phyloP scores from a whole-genome alignment of 2,888 invertebrate genomes.

The Muscina levida region DNA sequence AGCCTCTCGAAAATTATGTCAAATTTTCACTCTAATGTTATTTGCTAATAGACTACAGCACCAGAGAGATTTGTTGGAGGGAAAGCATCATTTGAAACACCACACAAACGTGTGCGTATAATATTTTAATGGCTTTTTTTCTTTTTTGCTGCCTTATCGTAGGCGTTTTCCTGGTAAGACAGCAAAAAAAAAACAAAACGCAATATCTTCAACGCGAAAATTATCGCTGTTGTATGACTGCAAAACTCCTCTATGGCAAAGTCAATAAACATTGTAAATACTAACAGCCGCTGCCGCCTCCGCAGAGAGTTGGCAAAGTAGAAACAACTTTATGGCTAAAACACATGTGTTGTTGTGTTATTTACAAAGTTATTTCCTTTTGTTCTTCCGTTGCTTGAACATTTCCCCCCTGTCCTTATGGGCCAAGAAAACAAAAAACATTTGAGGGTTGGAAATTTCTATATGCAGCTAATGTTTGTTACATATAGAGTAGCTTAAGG shows the following conservation, averaged over 20 bases:
- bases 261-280: neutral
- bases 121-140: slow-evolving; percentile 28
- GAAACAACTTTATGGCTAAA: neutral
- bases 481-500: neutral
- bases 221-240: neutral
- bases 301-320: neutral
- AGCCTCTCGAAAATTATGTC: neutral
- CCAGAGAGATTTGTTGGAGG: neutral
- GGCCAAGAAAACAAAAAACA: too few species aligned
- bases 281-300: too few species aligned
- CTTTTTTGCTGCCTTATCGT: slow-evolving; percentile 29
- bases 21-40: neutral
- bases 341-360: slow-evolving; percentile 15
- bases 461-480: slow-evolving; percentile 12
- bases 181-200: too few species aligned
- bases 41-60: slow-evolving; percentile 18
- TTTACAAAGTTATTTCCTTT: slow-evolving; percentile 11
- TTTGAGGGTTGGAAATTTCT: too few species aligned
- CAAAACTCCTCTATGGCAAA: neutral
- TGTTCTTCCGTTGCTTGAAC: too few species aligned
- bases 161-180: slow-evolving; percentile 53
- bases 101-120: too few species aligned
- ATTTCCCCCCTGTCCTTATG: too few species aligned
- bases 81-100: neutral
- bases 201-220: slow-evolving; percentile 41